phyloP scores from a whole-genome alignment of 2,888 invertebrate species.

The Drosophila austrosaltans region DNA sequence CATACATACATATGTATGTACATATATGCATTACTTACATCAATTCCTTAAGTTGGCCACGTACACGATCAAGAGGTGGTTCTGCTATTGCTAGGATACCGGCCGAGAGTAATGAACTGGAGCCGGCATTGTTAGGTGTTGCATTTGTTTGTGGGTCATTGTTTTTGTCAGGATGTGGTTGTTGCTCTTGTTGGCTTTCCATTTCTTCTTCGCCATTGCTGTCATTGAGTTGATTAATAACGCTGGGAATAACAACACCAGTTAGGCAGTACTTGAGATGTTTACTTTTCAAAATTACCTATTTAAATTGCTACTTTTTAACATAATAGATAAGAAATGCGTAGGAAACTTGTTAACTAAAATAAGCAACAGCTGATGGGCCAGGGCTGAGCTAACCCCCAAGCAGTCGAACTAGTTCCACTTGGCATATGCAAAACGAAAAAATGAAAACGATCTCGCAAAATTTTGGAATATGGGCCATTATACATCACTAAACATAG shows the following conservation, averaged over 20 bases:
- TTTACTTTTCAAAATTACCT: constrained; percentile 55
- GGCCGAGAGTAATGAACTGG: constrained; percentile 72
- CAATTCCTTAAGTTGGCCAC: constrained; percentile 79
- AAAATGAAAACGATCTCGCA: neutral
- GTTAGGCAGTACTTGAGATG: neutral
- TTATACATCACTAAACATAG: no score
- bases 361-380: constrained; percentile 25
- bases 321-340: constrained; percentile 51
- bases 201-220: constrained; percentile 15
- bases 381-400: constrained; percentile 8
- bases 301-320: constrained; percentile 75
- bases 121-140: constrained; percentile 18
- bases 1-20: neutral
- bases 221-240: constrained; percentile 53
- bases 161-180: constrained; percentile 12
- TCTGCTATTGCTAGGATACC: constrained; percentile 79
- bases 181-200: neutral
- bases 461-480: no score
- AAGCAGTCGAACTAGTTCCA: neutral
- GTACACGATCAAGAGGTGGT: constrained; percentile 75
- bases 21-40: constrained; percentile 65
- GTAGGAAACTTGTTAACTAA: constrained; percentile 27
- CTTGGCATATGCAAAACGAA: neutral
- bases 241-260: constrained; percentile 31
- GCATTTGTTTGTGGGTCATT: constrained; percentile 21